Base-by-base conservation (phyloP, 2,888 invertebrate species). In the Ennomos erosarius region DNA sequence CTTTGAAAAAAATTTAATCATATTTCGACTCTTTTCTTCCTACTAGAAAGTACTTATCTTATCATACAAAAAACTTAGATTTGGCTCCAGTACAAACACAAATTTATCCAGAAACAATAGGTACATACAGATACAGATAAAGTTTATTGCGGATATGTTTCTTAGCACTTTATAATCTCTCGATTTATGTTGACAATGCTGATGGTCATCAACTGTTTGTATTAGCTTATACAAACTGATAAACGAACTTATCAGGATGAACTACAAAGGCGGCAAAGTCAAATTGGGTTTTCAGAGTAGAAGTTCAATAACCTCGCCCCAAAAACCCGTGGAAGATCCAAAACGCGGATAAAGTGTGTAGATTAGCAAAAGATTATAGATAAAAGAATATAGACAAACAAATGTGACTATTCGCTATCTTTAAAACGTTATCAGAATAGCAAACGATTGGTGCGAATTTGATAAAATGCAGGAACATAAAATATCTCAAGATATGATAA, bases 401-500 rank as follows among this genome's bases (percentile, higher is more conserved):
- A 33, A 57, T 62, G 62, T 50, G 56, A 43, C 50, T 67, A 73
- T 72, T 73, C 33, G 67, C 58, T 72, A 78, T 75, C 79, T 55
- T 71, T 59, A 63, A 72, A 68, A 68, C 60, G 59, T 69, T 79
- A 78, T 75, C 80, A 70, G 67, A 62, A 64, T 67, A 63, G 63
- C 68, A 53, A 60, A 69, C 66, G 74, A 84, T 83, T 81, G 74
- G 75, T 68, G 75, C 76, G 57, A 76, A 76, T 78, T 74, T 73
- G 80, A 81, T 81, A 79, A 79, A 70, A 76, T 70, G 59, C 67
- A 74, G 74, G 71, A 83, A 85, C 80, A 75, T 81, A 81, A 79
- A 75, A 49, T 40, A 51, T 65, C 68, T 68, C 64, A 57, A 79
- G 80, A 84, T 68, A 65, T 69, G 72, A 73, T 65, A 60, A 55